These are phyloP conservation scores for Agelas oroides DNA, from an alignment of 37 sponge, comb jelly and placozoan genomes.

Conservation along the genomic window DNA sequence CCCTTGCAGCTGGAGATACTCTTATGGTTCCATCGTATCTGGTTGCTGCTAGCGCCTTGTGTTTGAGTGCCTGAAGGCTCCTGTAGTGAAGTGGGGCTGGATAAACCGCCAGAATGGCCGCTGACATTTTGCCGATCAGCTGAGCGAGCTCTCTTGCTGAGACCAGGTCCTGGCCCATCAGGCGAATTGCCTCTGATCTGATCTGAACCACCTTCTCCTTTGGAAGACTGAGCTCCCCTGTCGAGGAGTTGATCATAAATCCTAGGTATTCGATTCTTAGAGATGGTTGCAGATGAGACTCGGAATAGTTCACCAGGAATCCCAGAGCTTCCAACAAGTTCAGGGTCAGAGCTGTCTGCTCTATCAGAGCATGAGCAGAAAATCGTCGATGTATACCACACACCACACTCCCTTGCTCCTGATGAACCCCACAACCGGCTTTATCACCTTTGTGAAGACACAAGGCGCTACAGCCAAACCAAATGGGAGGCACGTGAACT, in stretches of 20 bases:
- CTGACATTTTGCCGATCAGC: slow-evolving; percentile 21
- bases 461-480: slow-evolving; percentile 11
- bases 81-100: slow-evolving; percentile 20
- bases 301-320: slow-evolving; percentile 19
- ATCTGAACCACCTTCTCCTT: neutral
- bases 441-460: slow-evolving; percentile 8
- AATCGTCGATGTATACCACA: slow-evolving; percentile 20
- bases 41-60: neutral
- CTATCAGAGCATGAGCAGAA: neutral
- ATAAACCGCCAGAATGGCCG: slow-evolving; percentile 19
- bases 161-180: neutral
- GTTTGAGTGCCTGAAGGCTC: neutral
- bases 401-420: slow-evolving; percentile 8
- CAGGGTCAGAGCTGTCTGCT: neutral
- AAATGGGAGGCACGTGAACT: slow-evolving; percentile 13
- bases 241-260: neutral
- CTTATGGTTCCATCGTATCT: no score
- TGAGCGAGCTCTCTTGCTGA: neutral
- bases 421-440: neutral
- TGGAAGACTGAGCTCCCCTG: slow-evolving; percentile 6
- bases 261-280: neutral
- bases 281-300: neutral
- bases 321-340: slow-evolving; percentile 18
- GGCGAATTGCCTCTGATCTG: neutral
- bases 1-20: no score